A percentile compares a stretch with the other conserved stretches of the same genome.
phyloP scores from a whole-genome alignment of 2,113 vertebrate species.

The Chionodraco myersi region DNA sequence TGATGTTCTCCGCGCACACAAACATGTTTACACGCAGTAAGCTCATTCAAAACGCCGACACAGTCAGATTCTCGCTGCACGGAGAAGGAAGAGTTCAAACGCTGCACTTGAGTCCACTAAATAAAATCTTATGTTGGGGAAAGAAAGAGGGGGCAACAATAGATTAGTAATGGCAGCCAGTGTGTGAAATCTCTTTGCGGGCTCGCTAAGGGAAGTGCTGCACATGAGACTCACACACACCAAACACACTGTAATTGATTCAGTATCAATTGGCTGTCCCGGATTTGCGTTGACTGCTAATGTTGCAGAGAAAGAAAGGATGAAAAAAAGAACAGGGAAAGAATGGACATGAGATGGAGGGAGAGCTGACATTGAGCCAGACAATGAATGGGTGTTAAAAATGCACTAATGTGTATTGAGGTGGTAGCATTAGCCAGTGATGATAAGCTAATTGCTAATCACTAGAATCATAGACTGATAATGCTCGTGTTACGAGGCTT shows the following conservation, averaged over 20 bases:
- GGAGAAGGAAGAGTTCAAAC: conserved; percentile 41
- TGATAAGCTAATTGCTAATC: conserved; percentile 76
- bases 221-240: conserved; percentile 42
- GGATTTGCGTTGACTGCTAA: conserved; percentile 79
- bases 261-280: conserved; percentile 76
- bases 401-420: conserved; percentile 73
- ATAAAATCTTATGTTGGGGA: conserved; percentile 53
- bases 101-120: conserved; percentile 59
- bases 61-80: conserved; percentile 14
- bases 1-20: conserved; percentile 30
- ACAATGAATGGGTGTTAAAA: conserved; percentile 71
- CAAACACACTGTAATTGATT: conserved; percentile 75
- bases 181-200: conserved; percentile 74
- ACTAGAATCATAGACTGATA: conserved; percentile 60
- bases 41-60: conserved; percentile 40
- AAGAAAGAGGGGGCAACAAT: conserved; percentile 46
- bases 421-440: conserved; percentile 63
- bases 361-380: conserved; percentile 68
- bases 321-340: conserved; percentile 20
- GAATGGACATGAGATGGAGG: conserved; percentile 47
- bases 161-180: conserved; percentile 73
- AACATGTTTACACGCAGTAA: conserved; percentile 30
- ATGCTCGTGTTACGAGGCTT: conserved; percentile 43
- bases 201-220: conserved; percentile 33
- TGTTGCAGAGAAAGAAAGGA: conserved; percentile 53